A percentile compares a stretch with the other conserved stretches of the same genome.
Evolutionary conservation across 2,797 vertebrate genomes (phyloP).

Genomic region (Euthynnus affinis): DNA sequence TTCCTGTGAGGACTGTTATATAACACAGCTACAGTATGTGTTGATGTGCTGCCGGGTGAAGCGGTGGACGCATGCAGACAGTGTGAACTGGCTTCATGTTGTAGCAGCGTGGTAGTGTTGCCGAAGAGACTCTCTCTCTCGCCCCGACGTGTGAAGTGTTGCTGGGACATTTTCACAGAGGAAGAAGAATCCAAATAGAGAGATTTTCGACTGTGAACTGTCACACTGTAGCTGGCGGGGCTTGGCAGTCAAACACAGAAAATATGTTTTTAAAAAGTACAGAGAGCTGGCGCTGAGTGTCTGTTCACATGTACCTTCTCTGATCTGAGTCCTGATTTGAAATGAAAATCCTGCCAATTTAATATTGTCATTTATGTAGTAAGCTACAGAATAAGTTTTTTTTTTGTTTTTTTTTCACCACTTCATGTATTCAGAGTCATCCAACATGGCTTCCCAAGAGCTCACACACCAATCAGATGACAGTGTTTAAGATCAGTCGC

Average conservation of each 20-base stretch:
- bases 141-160: slow-evolving; percentile 10
- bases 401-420: too few species aligned
- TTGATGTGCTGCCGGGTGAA: slow-evolving; percentile 15
- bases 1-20: slow-evolving; percentile 15
- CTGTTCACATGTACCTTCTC: too few species aligned
- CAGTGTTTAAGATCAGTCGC: neutral
- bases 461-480: neutral
- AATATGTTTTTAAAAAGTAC: too few species aligned
- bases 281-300: too few species aligned
- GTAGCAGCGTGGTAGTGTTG: slow-evolving; percentile 28
- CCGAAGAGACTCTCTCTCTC: slow-evolving; percentile 23
- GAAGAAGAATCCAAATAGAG: neutral
- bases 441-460: neutral
- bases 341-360: neutral
- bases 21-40: neutral
- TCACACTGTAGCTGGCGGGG: neutral
- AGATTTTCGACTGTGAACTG: neutral
- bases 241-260: neutral
- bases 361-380: neutral
- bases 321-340: neutral
- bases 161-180: neutral
- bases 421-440: too few species aligned
- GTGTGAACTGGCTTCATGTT: slow-evolving; percentile 45
- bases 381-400: neutral
- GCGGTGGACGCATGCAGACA: slow-evolving; percentile 32